Percentiles rank a stretch among this genome's conserved stretches.
Evolutionary conservation across 2,888 invertebrate genomes (phyloP).

Genomic region (Ochlodes sylvanus): DNA sequence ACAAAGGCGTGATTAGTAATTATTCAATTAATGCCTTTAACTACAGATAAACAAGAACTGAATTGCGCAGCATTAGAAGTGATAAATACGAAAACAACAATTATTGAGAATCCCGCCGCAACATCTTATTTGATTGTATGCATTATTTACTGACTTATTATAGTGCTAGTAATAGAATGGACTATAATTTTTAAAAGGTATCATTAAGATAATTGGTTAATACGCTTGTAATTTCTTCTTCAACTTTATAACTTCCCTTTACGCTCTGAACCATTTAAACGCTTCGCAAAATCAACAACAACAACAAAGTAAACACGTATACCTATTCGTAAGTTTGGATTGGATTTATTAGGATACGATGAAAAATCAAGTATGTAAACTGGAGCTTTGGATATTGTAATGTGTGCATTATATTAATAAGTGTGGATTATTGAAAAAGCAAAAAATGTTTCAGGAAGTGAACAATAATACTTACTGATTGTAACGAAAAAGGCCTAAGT

Average conservation of each 20-base stretch:
- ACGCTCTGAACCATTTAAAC: neutral
- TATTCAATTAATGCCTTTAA: constrained; percentile 18
- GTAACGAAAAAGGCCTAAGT: no score
- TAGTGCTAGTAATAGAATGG: neutral
- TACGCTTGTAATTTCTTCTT: neutral
- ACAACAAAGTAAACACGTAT: no score
- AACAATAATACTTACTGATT: no score
- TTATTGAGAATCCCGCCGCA: constrained; percentile 15
- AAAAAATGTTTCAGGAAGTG: no score
- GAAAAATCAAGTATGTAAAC: no score
- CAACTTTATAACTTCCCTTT: neutral
- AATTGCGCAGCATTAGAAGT: constrained; percentile 26
- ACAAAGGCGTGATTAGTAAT: constrained; percentile 8
- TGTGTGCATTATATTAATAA: no score
- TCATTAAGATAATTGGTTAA: constrained; percentile 4
- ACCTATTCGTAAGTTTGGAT: no score
- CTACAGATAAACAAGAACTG: constrained; percentile 17
- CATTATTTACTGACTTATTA: neutral
- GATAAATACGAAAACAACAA: constrained; percentile 13
- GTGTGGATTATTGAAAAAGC: no score
- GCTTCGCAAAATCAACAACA: neutral
- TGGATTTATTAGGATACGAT: no score
- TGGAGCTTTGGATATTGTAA: no score
- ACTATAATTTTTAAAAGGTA: neutral
- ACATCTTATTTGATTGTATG: constrained; percentile 5